phyloP scores from a whole-genome alignment of 2,888 invertebrate species.

The Rotaria macrura region DNA sequence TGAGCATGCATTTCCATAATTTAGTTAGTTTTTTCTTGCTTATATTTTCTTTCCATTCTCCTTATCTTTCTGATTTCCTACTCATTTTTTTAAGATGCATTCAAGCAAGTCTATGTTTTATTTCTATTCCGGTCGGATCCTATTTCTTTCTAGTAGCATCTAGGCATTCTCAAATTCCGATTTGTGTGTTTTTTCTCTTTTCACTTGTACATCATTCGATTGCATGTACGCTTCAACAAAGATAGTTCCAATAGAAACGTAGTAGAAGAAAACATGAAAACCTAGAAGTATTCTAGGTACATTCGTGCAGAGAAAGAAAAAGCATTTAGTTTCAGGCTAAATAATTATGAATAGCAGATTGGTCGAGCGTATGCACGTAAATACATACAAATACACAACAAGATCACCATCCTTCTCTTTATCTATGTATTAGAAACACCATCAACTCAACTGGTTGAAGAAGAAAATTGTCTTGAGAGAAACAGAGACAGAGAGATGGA shows the following conservation, averaged over 20 bases:
- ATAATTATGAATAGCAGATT: background rate
- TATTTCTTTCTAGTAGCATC: background rate
- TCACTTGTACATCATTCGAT: background rate
- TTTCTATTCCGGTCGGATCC: background rate
- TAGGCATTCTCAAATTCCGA: background rate
- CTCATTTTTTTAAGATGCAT: background rate
- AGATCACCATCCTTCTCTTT: background rate
- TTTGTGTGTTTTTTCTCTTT: background rate
- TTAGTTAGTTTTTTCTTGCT: background rate
- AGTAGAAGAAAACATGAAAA: background rate
- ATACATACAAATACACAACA: background rate
- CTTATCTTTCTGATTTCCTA: constrained; percentile 7
- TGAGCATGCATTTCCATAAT: constrained; percentile 8
- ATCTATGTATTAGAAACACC: background rate
- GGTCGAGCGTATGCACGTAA: background rate
- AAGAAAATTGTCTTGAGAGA: background rate
- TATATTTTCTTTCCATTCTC: background rate
- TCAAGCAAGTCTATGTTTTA: background rate
- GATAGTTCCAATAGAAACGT: background rate
- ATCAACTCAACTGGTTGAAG: background rate
- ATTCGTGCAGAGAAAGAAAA: background rate
- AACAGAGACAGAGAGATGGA: background rate
- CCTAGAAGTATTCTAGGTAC: background rate
- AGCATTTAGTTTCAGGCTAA: background rate
- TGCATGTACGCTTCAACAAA: background rate